Evolutionary conservation across 1,140 invertebrate genomes (phyloP).

Genomic region (Lepidurus arcticus): DNA sequence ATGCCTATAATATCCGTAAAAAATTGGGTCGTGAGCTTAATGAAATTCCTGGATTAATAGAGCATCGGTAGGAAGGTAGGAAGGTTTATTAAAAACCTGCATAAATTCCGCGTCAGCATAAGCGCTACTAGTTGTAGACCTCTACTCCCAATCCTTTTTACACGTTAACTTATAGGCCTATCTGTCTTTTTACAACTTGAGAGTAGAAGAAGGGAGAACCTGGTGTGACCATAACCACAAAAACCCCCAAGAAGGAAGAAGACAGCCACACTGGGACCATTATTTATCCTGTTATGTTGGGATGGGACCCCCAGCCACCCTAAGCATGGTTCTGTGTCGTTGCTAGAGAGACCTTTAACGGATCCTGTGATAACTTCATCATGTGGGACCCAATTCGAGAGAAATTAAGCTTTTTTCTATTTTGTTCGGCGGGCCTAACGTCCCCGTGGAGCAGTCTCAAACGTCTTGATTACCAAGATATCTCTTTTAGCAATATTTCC

Average conservation of each 20-base stretch:
- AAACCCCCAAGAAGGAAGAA: slow-evolving; percentile 5
- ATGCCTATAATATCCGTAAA: neutral
- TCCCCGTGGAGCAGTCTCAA: neutral
- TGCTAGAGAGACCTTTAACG: neutral
- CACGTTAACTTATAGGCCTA: neutral
- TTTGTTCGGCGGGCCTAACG: neutral
- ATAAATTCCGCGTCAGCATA: too few relatives aligned
- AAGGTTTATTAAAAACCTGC: neutral
- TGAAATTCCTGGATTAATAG: neutral
- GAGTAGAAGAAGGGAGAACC: neutral
- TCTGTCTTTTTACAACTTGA: neutral
- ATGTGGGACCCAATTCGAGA: neutral
- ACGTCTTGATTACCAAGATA: neutral
- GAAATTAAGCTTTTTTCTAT: neutral
- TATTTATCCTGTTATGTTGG: slow-evolving; percentile 13
- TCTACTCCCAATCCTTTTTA: neutral
- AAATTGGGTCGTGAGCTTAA: neutral
- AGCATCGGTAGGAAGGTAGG: neutral
- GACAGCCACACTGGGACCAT: slow-evolving; percentile 17
- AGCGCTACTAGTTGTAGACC: neutral
- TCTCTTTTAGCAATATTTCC: slow-evolving; percentile 1
- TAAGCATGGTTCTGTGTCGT: neutral
- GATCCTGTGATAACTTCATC: slow-evolving; percentile 7
- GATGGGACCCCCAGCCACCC: neutral
- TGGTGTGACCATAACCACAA: slow-evolving; percentile 4